These are phyloP conservation scores for Dicranocentrus wangi DNA, from an alignment of 2,888 invertebrate genomes.

Conservation along the genomic window DNA sequence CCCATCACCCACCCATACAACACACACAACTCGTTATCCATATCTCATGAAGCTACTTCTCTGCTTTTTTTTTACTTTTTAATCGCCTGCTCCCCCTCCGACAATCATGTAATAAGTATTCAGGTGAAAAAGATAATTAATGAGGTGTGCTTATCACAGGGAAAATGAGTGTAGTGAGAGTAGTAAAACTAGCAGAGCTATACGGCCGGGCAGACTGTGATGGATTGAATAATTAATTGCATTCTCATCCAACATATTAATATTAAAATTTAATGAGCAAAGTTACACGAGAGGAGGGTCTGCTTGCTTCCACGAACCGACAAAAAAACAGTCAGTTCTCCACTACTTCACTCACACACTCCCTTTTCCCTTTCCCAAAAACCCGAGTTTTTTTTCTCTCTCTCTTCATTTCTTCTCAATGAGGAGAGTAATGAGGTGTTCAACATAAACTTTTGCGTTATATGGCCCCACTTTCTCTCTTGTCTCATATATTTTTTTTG, in stretches of 20 bases:
- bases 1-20: not conserved
- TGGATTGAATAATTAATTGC: slow-evolving; percentile 51
- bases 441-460: slow-evolving; percentile 32
- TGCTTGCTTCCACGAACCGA: not conserved
- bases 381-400: not conserved
- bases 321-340: not conserved
- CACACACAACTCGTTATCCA: not conserved
- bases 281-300: slow-evolving; percentile 25
- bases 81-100: not conserved
- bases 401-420: slow-evolving; percentile 16
- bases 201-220: not conserved
- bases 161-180: slow-evolving; percentile 6
- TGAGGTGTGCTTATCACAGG: slow-evolving; percentile 25
- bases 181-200: not conserved
- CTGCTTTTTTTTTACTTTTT: not conserved
- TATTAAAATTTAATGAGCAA: slow-evolving; percentile 57
- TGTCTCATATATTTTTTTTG: not conserved
- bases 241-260: slow-evolving; percentile 45
- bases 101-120: not conserved
- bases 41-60: not conserved
- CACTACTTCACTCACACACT: not conserved
- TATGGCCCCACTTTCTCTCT: not conserved
- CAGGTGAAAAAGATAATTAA: slow-evolving; percentile 38
- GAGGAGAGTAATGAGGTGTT: slow-evolving; percentile 41
- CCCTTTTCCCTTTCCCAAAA: not conserved